Conservation (phyloP, 1,140 invertebrate genomes). For the Papilio dardanus region DNA sequence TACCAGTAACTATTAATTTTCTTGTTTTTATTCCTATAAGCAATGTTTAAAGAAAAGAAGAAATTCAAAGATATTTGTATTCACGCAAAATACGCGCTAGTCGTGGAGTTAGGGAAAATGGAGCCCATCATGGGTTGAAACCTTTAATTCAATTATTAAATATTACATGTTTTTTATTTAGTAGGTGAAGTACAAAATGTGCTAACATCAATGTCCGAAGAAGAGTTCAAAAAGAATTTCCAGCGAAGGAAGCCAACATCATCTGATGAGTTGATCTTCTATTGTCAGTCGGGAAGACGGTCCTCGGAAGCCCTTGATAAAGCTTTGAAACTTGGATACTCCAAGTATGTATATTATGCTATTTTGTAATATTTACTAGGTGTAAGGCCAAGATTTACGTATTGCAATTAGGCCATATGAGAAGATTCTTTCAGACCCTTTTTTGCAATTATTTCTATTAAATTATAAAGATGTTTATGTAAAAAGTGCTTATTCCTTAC, state of each 20-base stretch:
- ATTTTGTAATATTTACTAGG: background rate
- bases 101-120: no score
- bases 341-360: conserved; percentile 70
- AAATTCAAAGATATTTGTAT: no score
- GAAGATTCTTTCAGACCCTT: no score
- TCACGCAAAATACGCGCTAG: no score
- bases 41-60: no score
- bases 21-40: background rate
- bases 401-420: no score
- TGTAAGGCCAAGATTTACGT: background rate
- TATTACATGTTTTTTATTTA: conserved; percentile 57
- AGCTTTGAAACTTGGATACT: conserved; percentile 79
- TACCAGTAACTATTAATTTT: no score
- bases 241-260: conserved; percentile 76
- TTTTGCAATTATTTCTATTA: background rate
- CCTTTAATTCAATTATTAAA: no score
- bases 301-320: conserved; percentile 80
- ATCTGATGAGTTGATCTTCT: conserved; percentile 82
- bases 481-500: background rate
- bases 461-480: background rate
- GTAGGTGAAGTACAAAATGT: conserved; percentile 77
- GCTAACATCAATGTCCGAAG: conserved; percentile 74
- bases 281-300: conserved; percentile 81
- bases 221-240: conserved; percentile 77
- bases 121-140: no score